phyloP scores from a whole-genome alignment of 35 echinoderm and acorn worm species.

The Apostichopus japonicus region DNA sequence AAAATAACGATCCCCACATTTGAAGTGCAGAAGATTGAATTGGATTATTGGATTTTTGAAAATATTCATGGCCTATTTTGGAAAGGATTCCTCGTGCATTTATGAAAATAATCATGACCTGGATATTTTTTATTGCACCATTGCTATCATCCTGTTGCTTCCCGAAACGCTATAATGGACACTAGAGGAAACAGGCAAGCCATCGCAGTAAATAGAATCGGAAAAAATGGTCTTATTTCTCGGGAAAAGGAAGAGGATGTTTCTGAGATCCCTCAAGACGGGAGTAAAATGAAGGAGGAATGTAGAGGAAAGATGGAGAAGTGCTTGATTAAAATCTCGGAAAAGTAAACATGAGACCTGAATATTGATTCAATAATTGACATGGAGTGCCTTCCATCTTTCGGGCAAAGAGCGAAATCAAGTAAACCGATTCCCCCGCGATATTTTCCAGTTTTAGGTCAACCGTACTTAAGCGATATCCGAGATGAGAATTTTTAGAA shows the following conservation, averaged over 20 bases:
- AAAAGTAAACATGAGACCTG: slow-evolving; percentile 27
- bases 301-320: slow-evolving; percentile 4
- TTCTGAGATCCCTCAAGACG: background rate
- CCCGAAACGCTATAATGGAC: background rate
- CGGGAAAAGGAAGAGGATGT: background rate
- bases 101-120: slow-evolving; percentile 17
- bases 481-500: background rate
- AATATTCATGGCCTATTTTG: slow-evolving; percentile 36
- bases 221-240: background rate
- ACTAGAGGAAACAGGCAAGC: background rate
- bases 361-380: slow-evolving; percentile 52
- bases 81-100: background rate
- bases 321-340: slow-evolving; percentile 33
- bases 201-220: background rate
- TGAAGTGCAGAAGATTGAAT: background rate
- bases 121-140: background rate
- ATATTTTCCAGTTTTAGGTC: slow-evolving; percentile 36
- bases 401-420: background rate
- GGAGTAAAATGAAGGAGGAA: background rate
- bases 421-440: slow-evolving; percentile 7
- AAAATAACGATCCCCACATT: background rate
- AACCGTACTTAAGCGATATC: slow-evolving; percentile 27
- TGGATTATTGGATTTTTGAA: slow-evolving; percentile 12
- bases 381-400: slow-evolving; percentile 44
- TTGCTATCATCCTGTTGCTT: background rate